Conservation (phyloP, 2,113 vertebrate genomes). For the Bufo gargarizans region DNA sequence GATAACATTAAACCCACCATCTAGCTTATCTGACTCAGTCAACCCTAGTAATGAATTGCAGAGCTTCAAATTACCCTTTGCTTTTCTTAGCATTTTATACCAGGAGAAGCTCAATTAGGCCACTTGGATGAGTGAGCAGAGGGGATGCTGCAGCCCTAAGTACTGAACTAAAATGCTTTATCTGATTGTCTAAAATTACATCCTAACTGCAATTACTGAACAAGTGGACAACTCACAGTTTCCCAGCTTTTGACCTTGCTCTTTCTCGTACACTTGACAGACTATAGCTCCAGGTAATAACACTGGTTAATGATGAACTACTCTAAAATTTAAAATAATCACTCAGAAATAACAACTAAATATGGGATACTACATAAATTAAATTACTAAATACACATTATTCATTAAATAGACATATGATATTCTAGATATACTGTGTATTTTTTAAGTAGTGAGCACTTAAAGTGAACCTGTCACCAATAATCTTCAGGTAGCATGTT, state of each 20-base stretch:
- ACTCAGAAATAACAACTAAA: slow-evolving; percentile 20
- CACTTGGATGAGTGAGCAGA: slow-evolving; percentile 56
- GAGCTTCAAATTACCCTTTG: slow-evolving; percentile 56
- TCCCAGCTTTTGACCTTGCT: slow-evolving; percentile 53
- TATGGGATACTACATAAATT: not conserved
- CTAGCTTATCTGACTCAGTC: slow-evolving; percentile 55
- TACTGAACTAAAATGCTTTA: slow-evolving; percentile 49
- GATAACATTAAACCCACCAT: slow-evolving; percentile 54
- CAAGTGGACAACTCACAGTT: slow-evolving; percentile 50
- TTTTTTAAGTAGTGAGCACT: not conserved
- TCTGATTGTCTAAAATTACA: slow-evolving; percentile 59
- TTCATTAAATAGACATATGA: not conserved
- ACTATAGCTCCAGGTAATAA: slow-evolving; percentile 19
- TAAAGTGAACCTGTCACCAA: too few species aligned
- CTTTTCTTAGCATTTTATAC: slow-evolving; percentile 56
- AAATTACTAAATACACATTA: not conserved
- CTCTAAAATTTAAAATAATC: slow-evolving; percentile 34
- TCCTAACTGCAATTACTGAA: slow-evolving; percentile 57
- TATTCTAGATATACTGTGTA: not conserved
- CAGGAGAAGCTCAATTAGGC: slow-evolving; percentile 56
- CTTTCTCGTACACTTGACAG: slow-evolving; percentile 37
- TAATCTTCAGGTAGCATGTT: too few species aligned
- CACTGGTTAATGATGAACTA: slow-evolving; percentile 22
- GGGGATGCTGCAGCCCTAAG: slow-evolving; percentile 32
- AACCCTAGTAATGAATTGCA: slow-evolving; percentile 56